These are phyloP conservation scores for Dolichotis patagonum DNA, from an alignment of 2,113 vertebrate species.

Conservation along the genomic window DNA sequence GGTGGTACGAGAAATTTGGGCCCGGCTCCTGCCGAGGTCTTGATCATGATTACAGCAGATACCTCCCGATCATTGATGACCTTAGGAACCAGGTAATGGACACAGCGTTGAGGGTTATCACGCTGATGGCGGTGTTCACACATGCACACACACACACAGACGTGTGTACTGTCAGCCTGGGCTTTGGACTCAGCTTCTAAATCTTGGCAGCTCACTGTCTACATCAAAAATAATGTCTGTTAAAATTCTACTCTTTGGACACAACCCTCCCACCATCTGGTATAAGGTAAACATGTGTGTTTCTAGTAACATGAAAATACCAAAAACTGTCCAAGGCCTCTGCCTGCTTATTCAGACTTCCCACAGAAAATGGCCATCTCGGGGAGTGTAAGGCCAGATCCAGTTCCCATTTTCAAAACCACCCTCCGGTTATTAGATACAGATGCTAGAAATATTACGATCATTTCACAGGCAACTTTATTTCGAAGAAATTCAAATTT, in stretches of 20 bases:
- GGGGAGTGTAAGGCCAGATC: neutral
- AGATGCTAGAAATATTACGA: neutral
- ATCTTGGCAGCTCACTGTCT: neutral
- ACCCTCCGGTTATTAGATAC: neutral
- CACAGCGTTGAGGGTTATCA: accelerated
- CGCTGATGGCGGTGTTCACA: neutral
- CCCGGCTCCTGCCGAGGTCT: slow-evolving; percentile 76
- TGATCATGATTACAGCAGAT: slow-evolving; percentile 78
- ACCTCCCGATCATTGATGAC: slow-evolving; percentile 79
- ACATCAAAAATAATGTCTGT: neutral
- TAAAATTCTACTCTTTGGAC: slow-evolving; percentile 24
- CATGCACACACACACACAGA: neutral
- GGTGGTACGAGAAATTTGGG: slow-evolving; percentile 81
- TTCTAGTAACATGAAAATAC: slow-evolving; percentile 56
- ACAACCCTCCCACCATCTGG: neutral
- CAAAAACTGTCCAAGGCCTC: neutral
- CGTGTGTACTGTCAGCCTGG: no score
- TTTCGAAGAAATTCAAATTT: slow-evolving; percentile 3
- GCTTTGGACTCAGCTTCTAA: neutral
- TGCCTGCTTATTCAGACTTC: neutral
- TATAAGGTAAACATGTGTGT: neutral
- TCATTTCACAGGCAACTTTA: neutral
- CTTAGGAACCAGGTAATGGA: slow-evolving; percentile 80
- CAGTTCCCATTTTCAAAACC: neutral
- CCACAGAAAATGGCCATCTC: neutral